Evolutionary conservation across 2,888 invertebrate genomes (phyloP).

Genomic region (Petrolisthes manimaculis): DNA sequence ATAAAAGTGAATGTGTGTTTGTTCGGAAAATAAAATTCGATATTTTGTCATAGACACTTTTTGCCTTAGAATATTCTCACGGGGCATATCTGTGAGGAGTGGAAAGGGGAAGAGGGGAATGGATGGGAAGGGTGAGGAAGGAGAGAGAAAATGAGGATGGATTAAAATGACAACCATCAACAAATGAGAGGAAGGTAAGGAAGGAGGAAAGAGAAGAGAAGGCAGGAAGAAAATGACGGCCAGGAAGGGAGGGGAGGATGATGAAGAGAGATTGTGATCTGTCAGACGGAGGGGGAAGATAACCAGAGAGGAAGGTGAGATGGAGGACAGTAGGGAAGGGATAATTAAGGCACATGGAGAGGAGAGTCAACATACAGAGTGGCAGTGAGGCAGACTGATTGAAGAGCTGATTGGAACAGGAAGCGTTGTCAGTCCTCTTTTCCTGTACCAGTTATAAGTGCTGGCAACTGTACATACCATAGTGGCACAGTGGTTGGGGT

Average conservation of each 20-base stretch:
- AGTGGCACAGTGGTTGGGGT: no score
- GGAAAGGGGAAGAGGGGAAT: not conserved
- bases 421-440: no score
- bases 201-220: not conserved
- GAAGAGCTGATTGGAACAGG: no score
- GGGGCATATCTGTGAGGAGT: not conserved
- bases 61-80: not conserved
- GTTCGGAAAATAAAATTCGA: no score
- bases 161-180: not conserved
- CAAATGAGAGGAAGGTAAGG: not conserved
- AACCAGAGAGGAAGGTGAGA: slow-evolving; percentile 1
- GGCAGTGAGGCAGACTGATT: no score
- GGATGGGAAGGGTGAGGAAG: not conserved
- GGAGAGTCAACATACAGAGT: not conserved
- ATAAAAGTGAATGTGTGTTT: no score
- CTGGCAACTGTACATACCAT: no score
- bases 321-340: not conserved
- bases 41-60: not conserved
- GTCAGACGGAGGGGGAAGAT: no score
- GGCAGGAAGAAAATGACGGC: not conserved
- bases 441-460: no score
- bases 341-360: not conserved
- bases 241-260: not conserved
- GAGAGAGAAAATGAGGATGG: not conserved
- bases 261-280: not conserved